Evolutionary conservation across 2,888 invertebrate species (phyloP), one percentile per base, ranked within the genome.

Genomic region (Dromius quadrimaculatus): DNA sequence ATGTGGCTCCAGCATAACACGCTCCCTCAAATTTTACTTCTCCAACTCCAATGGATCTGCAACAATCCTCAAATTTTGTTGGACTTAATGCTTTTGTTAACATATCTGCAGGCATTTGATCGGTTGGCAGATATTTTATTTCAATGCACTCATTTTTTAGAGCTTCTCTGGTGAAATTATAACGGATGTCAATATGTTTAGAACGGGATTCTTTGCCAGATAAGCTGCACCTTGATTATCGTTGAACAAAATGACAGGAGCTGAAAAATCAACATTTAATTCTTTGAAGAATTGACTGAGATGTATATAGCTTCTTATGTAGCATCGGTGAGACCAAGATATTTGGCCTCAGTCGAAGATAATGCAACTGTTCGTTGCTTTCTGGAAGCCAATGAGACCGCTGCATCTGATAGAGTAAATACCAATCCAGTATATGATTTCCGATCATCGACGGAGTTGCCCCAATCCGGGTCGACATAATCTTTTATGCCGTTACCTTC

Each of bases 381-480:
- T 13, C 2, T 45, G 11, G 45, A 45, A n/a, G 13, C 45, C 13
- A 8, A 45, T 13, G 15, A n/a, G 2, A 45, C 19, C 11, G 45
- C 45, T 11, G 54, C 54, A 15, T 11, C 11, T 1, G 28, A 28
- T 20, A 57, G 22, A 4, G 32, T 28, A 28, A 57, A 57, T 9
- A 28, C 59, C 9, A 28, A 28, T 28, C 36, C 61, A 1, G 61
- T 61, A 9, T 5, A 38, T 5, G 61, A 61, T n/a, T 15, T 13
- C 15, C 61, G 13, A 20, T 38, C 38, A n/a, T n/a, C n/a, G n/a
- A 17, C 20, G 32, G 38, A 13, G 34, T 38, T 20, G n/a, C 32
- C 20, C 61, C 61, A 61, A 19, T 61, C 61, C 9, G 61, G 36
- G 11, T 61, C 61, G 1, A 61, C 61, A 9, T 32, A 34, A 9